Evolutionary conservation across 2,113 vertebrate species (phyloP).

Genomic region (Cyprinodon tularosa): DNA sequence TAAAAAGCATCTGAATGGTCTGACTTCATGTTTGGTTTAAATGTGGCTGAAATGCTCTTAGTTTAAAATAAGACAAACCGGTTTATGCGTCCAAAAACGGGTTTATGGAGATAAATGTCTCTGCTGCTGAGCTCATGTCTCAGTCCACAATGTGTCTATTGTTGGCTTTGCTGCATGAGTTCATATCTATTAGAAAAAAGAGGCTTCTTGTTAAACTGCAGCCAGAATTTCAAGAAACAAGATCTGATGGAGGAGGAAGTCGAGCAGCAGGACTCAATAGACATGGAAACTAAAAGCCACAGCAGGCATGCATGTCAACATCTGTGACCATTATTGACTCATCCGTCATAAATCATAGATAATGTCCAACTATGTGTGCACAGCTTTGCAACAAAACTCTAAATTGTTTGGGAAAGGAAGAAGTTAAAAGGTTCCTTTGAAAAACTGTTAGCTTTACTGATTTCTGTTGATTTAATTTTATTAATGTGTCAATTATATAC

Average conservation of each 20-base stretch:
- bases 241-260: not conserved
- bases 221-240: slow-evolving; percentile 9
- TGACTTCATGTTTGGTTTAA: not conserved
- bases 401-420: not conserved
- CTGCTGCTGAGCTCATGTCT: slow-evolving; percentile 57
- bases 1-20: not conserved
- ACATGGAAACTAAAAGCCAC: slow-evolving; percentile 1
- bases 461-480: too few relatives aligned
- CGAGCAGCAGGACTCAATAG: slow-evolving; percentile 11
- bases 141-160: slow-evolving; percentile 38
- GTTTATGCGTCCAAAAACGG: slow-evolving; percentile 55
- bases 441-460: not conserved
- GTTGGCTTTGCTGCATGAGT: slow-evolving; percentile 21
- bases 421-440: not conserved
- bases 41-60: slow-evolving; percentile 9
- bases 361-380: not conserved
- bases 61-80: not conserved
- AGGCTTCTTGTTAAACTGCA: slow-evolving; percentile 15
- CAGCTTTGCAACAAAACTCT: not conserved
- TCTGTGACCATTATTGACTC: not conserved
- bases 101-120: slow-evolving; percentile 41
- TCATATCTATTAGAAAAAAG: slow-evolving; percentile 46
- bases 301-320: not conserved
- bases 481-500: too few relatives aligned
- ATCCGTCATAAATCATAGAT: not conserved